These are phyloP conservation scores for Pogonognathellus flavescens DNA, from an alignment of 1,140 invertebrate species.

Conservation along the genomic window DNA sequence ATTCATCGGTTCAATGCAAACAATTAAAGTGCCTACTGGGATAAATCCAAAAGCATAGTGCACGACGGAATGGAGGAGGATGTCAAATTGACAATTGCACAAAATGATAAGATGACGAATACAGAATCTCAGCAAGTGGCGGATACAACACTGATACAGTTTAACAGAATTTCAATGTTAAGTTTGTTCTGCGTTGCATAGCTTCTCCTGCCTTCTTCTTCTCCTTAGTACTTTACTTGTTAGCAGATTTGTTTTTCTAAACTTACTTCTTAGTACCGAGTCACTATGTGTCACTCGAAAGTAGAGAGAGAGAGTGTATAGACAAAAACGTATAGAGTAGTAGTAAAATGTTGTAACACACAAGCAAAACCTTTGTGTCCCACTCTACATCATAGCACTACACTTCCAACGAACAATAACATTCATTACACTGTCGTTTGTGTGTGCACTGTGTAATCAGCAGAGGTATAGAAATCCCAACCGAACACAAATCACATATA, in stretches of 20 bases:
- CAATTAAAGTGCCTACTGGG: no score
- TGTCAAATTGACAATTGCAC: conserved; percentile 48
- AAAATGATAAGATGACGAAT: conserved; percentile 38
- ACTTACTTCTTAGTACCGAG: neutral
- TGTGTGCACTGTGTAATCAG: no score
- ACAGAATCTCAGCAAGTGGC: conserved; percentile 1
- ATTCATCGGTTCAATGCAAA: no score
- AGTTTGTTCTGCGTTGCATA: neutral
- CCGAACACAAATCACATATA: no score
- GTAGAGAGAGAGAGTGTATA: neutral
- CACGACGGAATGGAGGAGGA: conserved; percentile 11
- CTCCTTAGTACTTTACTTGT: neutral
- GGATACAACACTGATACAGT: conserved; percentile 28
- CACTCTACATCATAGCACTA: no score
- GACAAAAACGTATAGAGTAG: no score
- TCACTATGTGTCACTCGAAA: neutral
- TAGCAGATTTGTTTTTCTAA: neutral
- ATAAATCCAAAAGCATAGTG: neutral
- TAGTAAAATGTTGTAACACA: no score
- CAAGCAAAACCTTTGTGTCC: no score
- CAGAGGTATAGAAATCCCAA: no score
- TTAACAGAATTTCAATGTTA: conserved; percentile 40
- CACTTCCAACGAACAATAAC: no score
- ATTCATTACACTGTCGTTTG: no score
- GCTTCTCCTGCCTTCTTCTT: neutral